Conservation (phyloP, 2,113 vertebrate genomes). For the Hippocampus mohnikei region DNA sequence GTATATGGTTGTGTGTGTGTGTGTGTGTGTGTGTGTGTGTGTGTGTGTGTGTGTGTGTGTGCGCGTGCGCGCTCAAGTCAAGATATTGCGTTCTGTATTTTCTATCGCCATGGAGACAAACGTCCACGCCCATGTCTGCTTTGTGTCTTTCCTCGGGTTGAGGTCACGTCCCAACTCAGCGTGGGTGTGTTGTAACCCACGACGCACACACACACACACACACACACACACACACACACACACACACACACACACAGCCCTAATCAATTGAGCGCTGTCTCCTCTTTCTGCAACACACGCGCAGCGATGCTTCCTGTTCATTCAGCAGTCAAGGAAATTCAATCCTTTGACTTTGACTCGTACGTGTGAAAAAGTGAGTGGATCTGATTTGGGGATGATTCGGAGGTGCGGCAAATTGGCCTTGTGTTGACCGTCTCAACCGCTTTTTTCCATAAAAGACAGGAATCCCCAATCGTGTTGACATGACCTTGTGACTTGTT, state of each 20-base stretch:
- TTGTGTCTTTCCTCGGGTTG: constrained; percentile 32
- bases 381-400: not conserved
- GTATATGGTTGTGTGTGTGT: constrained; percentile 1
- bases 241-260: too few relatives aligned
- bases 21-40: not conserved
- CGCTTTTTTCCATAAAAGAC: too few relatives aligned
- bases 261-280: constrained; percentile 34
- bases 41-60: not conserved
- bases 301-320: constrained; percentile 13
- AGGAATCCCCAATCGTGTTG: too few relatives aligned
- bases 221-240: not conserved
- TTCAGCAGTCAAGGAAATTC: constrained; percentile 41
- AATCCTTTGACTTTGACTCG: constrained; percentile 40
- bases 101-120: constrained; percentile 9
- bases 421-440: not conserved
- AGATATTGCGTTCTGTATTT: constrained; percentile 19
- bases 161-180: constrained; percentile 34
- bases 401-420: too few relatives aligned
- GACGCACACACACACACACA: too few relatives aligned
- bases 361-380: constrained; percentile 11
- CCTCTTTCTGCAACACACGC: constrained; percentile 22
- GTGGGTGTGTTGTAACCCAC: constrained; percentile 19
- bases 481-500: not conserved
- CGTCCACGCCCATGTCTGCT: constrained; percentile 11
- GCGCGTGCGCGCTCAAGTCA: not conserved